Evolutionary conservation across 64 coral and sea anemone genomes (phyloP).

Genomic region (Dendronephthya gigantea): DNA sequence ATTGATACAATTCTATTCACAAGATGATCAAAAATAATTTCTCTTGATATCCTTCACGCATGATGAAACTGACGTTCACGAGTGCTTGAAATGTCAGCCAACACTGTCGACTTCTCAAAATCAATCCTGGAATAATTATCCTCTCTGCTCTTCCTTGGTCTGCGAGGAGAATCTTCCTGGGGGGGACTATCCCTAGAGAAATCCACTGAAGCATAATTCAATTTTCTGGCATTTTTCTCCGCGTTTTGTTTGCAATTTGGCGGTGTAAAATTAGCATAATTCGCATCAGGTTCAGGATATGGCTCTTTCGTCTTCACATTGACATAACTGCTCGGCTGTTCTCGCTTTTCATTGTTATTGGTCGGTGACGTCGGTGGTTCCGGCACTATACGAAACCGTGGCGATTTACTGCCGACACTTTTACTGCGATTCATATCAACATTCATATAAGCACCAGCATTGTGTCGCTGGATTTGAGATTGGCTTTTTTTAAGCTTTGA

Average conservation of each 20-base stretch:
- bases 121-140: constrained; percentile 1
- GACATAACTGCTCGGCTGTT: not conserved
- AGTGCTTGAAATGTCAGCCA: not conserved
- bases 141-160: not conserved
- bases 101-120: not conserved
- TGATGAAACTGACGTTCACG: not conserved
- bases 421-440: not conserved
- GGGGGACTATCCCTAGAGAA: not conserved
- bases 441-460: not conserved
- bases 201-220: not conserved
- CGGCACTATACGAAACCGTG: not conserved
- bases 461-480: not conserved
- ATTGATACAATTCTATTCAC: too few relatives aligned
- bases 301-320: not conserved
- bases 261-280: not conserved
- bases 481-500: not conserved
- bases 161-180: not conserved
- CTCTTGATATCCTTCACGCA: not conserved
- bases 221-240: not conserved
- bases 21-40: not conserved
- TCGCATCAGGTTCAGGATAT: not conserved
- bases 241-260: not conserved
- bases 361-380: not conserved
- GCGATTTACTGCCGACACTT: not conserved
- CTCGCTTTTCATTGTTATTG: not conserved